These are phyloP conservation scores for Reticulitermes lucifugus DNA, from an alignment of 2,888 invertebrate genomes.

Conservation along the genomic window DNA sequence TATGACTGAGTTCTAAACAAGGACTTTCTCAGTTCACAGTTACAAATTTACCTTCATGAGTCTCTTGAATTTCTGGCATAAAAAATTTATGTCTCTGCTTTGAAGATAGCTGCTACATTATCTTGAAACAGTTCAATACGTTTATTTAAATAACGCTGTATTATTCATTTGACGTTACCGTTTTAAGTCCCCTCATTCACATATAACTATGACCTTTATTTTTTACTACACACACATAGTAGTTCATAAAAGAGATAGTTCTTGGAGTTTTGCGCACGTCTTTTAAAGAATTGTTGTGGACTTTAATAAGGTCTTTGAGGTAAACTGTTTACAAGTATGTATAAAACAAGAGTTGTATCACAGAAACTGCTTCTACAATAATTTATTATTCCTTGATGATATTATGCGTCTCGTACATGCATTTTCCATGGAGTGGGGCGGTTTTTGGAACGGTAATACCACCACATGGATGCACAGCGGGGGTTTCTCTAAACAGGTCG, in stretches of 20 bases:
- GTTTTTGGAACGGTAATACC: constrained; percentile 44
- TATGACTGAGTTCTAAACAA: background rate
- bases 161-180: background rate
- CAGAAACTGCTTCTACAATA: constrained; percentile 2
- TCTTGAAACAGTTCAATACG: too few species aligned
- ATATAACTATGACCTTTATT: background rate
- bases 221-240: background rate
- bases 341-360: constrained; percentile 30
- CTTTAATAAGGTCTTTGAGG: constrained; percentile 47
- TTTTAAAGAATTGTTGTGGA: constrained; percentile 22
- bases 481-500: constrained; percentile 46
- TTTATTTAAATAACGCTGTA: background rate
- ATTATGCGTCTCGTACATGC: background rate
- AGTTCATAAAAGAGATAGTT: background rate
- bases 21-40: background rate
- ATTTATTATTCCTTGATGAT: constrained; percentile 33
- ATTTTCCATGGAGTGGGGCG: constrained; percentile 24
- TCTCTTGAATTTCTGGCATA: background rate
- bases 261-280: background rate
- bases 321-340: constrained; percentile 47
- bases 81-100: background rate
- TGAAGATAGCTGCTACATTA: background rate
- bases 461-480: constrained; percentile 39
- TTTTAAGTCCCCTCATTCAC: background rate
- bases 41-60: too few species aligned